A percentile compares a stretch with the other conserved stretches of the same genome.
Evolutionary conservation across 2,888 invertebrate genomes (phyloP).

Genomic region (Cantharis rustica): DNA sequence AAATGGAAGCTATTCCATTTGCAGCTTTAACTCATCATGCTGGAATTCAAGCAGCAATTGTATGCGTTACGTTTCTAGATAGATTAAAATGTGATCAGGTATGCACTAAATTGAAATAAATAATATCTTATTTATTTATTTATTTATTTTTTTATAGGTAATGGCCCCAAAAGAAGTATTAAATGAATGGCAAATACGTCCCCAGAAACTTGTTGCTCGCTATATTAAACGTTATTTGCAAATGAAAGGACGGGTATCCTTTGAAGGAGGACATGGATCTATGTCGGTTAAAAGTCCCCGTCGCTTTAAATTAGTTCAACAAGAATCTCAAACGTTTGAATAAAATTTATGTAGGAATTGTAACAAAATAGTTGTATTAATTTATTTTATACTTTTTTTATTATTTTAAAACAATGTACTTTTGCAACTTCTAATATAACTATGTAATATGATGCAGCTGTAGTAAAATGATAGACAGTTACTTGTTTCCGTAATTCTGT

Average conservation of each 20-base stretch:
- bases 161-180: constrained; percentile 85
- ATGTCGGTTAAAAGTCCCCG: constrained; percentile 84
- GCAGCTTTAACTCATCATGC: constrained; percentile 93
- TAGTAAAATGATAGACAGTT: background rate
- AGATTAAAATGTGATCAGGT: constrained; percentile 95
- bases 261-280: constrained; percentile 65
- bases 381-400: background rate
- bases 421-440: background rate
- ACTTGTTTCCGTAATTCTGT: background rate
- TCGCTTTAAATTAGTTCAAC: constrained; percentile 86
- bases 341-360: constrained; percentile 56
- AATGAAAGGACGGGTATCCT: constrained; percentile 70
- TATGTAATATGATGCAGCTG: background rate
- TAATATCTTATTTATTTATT: too few relatives aligned
- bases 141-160: constrained; percentile 61
- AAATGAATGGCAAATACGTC: constrained; percentile 89
- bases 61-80: constrained; percentile 92
- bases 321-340: constrained; percentile 89
- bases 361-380: background rate
- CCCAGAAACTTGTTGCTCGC: constrained; percentile 81
- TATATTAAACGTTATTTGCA: constrained; percentile 83
- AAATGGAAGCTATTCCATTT: constrained; percentile 95
- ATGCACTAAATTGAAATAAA: constrained; percentile 32
- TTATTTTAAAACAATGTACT: background rate
- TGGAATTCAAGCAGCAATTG: constrained; percentile 89